Base-by-base conservation (phyloP, 2,888 invertebrate species). In the Protonemura montana region DNA sequence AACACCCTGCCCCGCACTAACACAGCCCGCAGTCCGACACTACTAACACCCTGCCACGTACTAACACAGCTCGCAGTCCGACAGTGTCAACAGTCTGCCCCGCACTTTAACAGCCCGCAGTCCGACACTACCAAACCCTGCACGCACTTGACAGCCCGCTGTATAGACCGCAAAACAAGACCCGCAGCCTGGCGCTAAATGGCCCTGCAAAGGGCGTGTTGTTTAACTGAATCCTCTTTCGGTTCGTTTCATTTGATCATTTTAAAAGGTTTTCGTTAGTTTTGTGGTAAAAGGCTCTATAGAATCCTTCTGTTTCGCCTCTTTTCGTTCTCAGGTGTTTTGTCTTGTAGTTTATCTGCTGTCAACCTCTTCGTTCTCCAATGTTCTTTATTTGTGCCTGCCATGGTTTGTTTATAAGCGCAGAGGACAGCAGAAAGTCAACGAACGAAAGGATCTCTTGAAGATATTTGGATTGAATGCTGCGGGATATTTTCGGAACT, bases 221-320 rank as follows among this genome's bases (percentile, higher is more conserved):
- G n/a, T 7, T 28, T 28, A 3, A 27, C 78, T 27, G 10, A n/a
- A 26, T 84, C 29, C 59, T 76, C 76, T 76, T 28, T 84, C 42
- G 35, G 82, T 84, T 28, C 29, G 76, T 84, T 83, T 42, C 25
- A 42, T 25, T 42, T 83, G 59, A n/a, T 28, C 35, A n/a, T 83
- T 83, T 83, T 84, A 84, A 84, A 84, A 59, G 76, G 84, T 84
- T 84, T 84, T 84, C 29, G 84, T 84, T 76, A 84, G 84, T 84
- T 84, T 84, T 26, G 84, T 59, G 27, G 84, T 84, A 84, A 84
- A 30, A 59, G 59, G 84, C 59, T 84, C 84, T 76, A 84, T 59
- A 59, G 59, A 59, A 59, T 59, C 59, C 59, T 59, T 59, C 84
- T 84, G 84, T 84, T 84, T 84, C 76, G 26, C 28, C 84, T 28